These are phyloP conservation scores for Mirounga angustirostris DNA, from an alignment of 2,113 vertebrate genomes.

Conservation along the genomic window DNA sequence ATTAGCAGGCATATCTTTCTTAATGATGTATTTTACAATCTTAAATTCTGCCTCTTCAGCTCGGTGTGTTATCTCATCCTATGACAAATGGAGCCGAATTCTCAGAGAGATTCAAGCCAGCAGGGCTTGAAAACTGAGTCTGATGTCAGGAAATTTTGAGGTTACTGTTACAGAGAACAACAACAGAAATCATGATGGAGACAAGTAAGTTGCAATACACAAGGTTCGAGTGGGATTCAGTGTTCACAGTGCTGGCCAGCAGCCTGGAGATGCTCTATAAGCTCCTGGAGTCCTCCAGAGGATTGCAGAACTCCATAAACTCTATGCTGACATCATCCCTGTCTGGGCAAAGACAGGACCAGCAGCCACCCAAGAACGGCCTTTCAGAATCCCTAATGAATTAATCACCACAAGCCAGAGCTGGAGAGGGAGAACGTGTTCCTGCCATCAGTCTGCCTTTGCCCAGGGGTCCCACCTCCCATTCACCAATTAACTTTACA, in stretches of 20 bases:
- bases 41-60: background rate
- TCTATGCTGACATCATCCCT: slow-evolving; percentile 78
- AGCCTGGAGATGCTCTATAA: slow-evolving; percentile 47
- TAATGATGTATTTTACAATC: background rate
- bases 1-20: slow-evolving; percentile 26
- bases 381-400: slow-evolving; percentile 78
- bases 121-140: background rate
- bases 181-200: background rate
- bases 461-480: slow-evolving; percentile 48
- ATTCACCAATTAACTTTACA: slow-evolving; percentile 79
- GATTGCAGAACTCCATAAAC: slow-evolving; percentile 65
- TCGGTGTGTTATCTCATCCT: background rate
- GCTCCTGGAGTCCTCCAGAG: slow-evolving; percentile 65
- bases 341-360: slow-evolving; percentile 71
- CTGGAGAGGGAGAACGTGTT: background rate
- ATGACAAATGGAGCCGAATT: background rate
- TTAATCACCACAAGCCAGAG: slow-evolving; percentile 57
- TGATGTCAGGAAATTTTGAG: background rate
- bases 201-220: background rate
- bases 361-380: slow-evolving; percentile 68
- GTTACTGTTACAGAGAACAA: background rate
- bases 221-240: slow-evolving; percentile 17
- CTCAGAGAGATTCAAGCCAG: background rate
- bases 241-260: slow-evolving; percentile 13
- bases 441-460: background rate